These are phyloP conservation scores for Motacilla tschutschensis DNA, from an alignment of 2,113 vertebrate genomes.

Conservation along the genomic window DNA sequence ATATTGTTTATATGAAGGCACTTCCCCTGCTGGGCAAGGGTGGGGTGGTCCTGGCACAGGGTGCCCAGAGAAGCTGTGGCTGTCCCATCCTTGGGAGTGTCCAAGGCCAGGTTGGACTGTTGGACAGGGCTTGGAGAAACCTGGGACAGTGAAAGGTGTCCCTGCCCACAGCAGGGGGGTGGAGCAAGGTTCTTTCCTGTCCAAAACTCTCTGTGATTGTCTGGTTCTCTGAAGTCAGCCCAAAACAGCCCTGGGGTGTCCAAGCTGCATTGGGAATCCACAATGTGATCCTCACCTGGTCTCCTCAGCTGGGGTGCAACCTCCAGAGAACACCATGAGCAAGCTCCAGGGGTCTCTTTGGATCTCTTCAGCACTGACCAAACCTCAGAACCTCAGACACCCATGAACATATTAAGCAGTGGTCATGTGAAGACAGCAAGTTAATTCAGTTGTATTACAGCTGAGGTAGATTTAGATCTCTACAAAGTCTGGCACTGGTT, in stretches of 20 bases:
- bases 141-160: not conserved
- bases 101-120: rapidly evolving
- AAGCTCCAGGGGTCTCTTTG: not conserved
- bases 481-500: not conserved
- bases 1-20: not conserved
- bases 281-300: not conserved
- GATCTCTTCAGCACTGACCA: not conserved
- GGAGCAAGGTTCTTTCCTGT: not conserved
- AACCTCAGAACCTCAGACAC: not conserved
- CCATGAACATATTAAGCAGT: not conserved
- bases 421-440: not conserved
- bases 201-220: not conserved
- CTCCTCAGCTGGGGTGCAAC: not conserved
- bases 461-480: constrained; percentile 4
- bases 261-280: rapidly evolving
- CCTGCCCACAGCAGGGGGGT: not conserved
- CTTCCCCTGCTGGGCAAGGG: not conserved
- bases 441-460: constrained; percentile 1
- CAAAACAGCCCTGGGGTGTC: not conserved
- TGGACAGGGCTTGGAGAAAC: rapidly evolving
- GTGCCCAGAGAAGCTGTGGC: not conserved
- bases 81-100: not conserved
- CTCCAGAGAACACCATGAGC: not conserved
- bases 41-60: not conserved
- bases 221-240: not conserved